Base-by-base conservation (phyloP, 2,888 invertebrate genomes). In the Calliopum simillimum region DNA sequence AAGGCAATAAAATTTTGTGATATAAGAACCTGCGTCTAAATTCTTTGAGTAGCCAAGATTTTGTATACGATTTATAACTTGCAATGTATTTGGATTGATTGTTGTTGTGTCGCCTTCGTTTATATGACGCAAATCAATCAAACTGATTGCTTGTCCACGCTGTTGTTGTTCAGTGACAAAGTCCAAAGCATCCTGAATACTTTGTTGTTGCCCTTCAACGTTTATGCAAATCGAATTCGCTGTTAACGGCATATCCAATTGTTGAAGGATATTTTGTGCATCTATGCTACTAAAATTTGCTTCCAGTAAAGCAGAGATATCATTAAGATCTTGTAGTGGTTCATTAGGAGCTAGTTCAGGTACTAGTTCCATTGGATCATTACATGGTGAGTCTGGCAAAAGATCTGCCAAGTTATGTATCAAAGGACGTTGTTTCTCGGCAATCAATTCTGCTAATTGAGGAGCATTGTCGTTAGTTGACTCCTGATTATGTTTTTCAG, bases 1-100 rank as follows among this genome's bases (percentile, higher is more conserved):
- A 41, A 79, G 75, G 61, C 87, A 87, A 66, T 79, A 80, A 69
- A 82, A 86, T 19, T 80, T 80, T 4, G 78, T 56, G 2, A 51
- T 41, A 49, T 67, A 71, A 23, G 33, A 33, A 5, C 46, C 47
- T 4, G 12, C 21, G 1, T 66, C 66, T 4, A 46, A 61, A n/a
- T 63, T 66, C 21, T 73, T 49, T 2, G 77, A 77, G 67, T 76
- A 82, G 2, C 81, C 85, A 3, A 85, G 74, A 77, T 86, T 75
- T 74, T 82, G 61, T 74, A 80, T 66, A 19, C 76, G 76, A 8
- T 77, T 76, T 25, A 76, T 75, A n/a, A 59, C 33, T 41, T 62
- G 55, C 46, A 21, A 16, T 43, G 33, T 55, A 6, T 8, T 58
- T 4, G 56, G 44, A 12, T 19, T 59, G 41, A 41, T 46, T 4